Base-by-base conservation (phyloP, 2,113 vertebrate genomes). In the Ranitomeya variabilis region DNA sequence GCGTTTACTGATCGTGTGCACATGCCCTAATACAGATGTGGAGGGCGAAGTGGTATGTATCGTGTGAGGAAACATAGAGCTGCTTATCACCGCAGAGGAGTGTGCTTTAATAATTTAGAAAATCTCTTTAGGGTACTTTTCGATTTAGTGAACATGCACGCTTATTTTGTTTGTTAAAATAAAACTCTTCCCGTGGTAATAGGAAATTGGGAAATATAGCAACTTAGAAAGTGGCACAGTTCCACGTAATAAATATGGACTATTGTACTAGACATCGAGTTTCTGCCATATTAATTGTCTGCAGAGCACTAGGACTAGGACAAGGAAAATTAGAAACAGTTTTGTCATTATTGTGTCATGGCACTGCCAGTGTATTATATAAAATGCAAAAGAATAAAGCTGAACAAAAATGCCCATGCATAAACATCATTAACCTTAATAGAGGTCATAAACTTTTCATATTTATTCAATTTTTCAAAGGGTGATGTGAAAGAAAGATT, bases 251-350 rank as follows among this genome's bases (percentile, higher is more conserved):
- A 76, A 31, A 59, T 18, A 59, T 18, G 52, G 19, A 52, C 85
- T 51, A 26, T 86, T 86, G 85, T 77, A 57, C 52, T 45, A 5
- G 3, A 45, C 37, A 45, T 52, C 37, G 16, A 52, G 8, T 76
- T 76, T 69, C 52, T 57, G 55, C 59, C 60, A 23, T 37, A 62
- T 55, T 80, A 13, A 54, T 80, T 81, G 57, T 37, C 79, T 81
- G 45, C 13, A 54, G 57, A 4, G 26, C 79, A 21, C 57, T 64
- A 82, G 3, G 11, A 21, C 57, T 82, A 82, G 3, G 11, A 82
- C 10, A 26, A 66, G 31, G 60, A 7, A 66, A 51, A 64, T 37
- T 45, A 45, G 23, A 37, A 66, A 66, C 9, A n/a, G 77, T 55
- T 51, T 7, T 82, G 57, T 64, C 37, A 64, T 82, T 18, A 51